Evolutionary conservation across 2,113 vertebrate species (phyloP).

Genomic region (Petroica traversi): DNA sequence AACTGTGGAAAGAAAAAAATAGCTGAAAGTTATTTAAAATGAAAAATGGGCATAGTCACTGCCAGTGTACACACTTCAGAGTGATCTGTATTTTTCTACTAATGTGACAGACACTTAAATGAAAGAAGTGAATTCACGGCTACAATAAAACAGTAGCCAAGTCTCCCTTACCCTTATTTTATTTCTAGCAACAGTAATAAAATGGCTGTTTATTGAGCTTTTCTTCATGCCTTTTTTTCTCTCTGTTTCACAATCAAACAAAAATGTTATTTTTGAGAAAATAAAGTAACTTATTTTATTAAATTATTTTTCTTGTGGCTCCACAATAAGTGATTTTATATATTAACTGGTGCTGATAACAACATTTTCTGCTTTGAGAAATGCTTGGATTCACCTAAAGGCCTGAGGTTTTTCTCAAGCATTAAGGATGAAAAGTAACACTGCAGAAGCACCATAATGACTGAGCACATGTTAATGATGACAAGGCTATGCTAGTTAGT

Average conservation of each 20-base stretch:
- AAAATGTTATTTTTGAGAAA: slow-evolving; percentile 72
- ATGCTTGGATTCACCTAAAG: neutral
- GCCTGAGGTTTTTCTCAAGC: neutral
- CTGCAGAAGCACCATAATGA: neutral
- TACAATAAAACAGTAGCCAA: slow-evolving; percentile 55
- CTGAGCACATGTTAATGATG: neutral
- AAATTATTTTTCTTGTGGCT: neutral
- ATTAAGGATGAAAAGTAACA: neutral
- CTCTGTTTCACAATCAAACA: slow-evolving; percentile 71
- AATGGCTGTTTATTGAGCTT: slow-evolving; percentile 73
- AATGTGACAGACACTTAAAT: slow-evolving; percentile 73
- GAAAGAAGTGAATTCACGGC: slow-evolving; percentile 64
- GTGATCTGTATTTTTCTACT: slow-evolving; percentile 65
- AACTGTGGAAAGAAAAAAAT: neutral
- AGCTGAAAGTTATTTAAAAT: slow-evolving; percentile 62
- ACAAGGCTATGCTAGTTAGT: neutral
- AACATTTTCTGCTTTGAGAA: neutral
- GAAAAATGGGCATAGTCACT: slow-evolving; percentile 34
- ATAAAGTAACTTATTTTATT: slow-evolving; percentile 64
- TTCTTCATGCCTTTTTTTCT: neutral
- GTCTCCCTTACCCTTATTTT: slow-evolving; percentile 47
- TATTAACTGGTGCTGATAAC: neutral
- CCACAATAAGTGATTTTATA: neutral
- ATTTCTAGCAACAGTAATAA: slow-evolving; percentile 74
- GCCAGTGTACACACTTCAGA: slow-evolving; percentile 36